phyloP scores from a whole-genome alignment of 2,888 invertebrate species.

The Habroteleia sp. region DNA sequence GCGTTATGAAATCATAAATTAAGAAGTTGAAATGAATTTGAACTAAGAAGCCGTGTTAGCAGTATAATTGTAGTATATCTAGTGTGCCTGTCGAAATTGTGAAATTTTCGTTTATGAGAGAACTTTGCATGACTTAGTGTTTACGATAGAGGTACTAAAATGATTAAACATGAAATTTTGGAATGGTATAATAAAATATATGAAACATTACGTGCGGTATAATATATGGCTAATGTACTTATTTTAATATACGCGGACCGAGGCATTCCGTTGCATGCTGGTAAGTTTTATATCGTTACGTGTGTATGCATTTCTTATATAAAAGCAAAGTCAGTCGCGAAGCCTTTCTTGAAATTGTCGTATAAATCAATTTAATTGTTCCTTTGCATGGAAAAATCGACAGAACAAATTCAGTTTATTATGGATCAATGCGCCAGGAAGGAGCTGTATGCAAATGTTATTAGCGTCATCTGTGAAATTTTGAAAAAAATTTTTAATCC shows the following conservation, averaged over 20 bases:
- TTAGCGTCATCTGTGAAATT: no score
- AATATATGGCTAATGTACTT: conserved; percentile 55
- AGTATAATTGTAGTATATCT: conserved; percentile 29
- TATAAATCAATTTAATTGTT: conserved; percentile 54
- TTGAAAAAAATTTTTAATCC: no score
- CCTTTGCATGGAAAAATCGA: conserved; percentile 17
- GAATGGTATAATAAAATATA: conserved; percentile 56
- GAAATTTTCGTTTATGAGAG: conserved; percentile 46
- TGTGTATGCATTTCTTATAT: conserved; percentile 50
- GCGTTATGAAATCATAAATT: conserved; percentile 1
- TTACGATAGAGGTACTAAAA: conserved; percentile 52
- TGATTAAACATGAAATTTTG: conserved; percentile 54
- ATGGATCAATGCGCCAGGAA: no score
- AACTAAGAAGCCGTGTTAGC: conserved; percentile 15
- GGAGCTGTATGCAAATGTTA: no score
- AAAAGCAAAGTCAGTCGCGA: conserved; percentile 31
- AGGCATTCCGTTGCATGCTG: conserved; percentile 41
- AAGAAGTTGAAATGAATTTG: conserved; percentile 23
- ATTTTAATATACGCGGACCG: conserved; percentile 52
- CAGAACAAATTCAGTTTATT: conserved; percentile 18
- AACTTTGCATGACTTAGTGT: conserved; percentile 53
- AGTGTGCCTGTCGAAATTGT: conserved; percentile 29
- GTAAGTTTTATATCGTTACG: conserved; percentile 55
- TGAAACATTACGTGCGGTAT: conserved; percentile 53
- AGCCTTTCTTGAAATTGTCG: conserved; percentile 43